Evolutionary conservation across 2,113 vertebrate species (phyloP).

Genomic region (Mola mola): DNA sequence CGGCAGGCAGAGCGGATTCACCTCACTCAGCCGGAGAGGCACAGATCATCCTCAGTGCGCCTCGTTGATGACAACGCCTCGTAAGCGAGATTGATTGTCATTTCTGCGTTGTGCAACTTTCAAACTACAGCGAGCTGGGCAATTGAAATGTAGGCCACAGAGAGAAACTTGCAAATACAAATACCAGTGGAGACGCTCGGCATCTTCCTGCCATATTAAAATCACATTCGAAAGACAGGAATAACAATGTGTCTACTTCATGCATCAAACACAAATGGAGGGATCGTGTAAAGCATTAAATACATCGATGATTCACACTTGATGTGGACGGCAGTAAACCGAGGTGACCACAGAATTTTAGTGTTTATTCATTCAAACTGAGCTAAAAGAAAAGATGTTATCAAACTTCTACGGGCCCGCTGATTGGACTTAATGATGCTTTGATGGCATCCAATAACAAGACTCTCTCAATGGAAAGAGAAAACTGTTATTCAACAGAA

Average conservation of each 20-base stretch:
- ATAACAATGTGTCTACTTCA: background rate
- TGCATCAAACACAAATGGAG: constrained; percentile 16
- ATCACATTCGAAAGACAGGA: no score
- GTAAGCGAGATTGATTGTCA: constrained; percentile 78
- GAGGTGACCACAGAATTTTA: no score
- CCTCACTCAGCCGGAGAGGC: constrained; percentile 59
- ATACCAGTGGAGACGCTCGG: background rate
- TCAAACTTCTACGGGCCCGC: no score
- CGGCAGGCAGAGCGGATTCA: constrained; percentile 67
- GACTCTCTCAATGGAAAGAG: no score
- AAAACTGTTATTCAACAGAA: no score
- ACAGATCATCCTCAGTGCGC: constrained; percentile 58
- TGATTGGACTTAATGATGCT: no score
- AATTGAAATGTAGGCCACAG: constrained; percentile 39
- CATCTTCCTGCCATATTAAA: constrained; percentile 13
- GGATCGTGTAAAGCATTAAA: constrained; percentile 22
- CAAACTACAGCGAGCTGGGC: constrained; percentile 11
- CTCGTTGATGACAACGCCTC: constrained; percentile 62
- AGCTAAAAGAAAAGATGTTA: background rate
- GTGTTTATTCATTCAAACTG: background rate
- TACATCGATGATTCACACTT: constrained; percentile 21
- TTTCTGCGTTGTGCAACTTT: constrained; percentile 58
- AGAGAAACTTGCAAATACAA: constrained; percentile 44
- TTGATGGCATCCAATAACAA: no score
- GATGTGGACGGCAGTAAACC: no score